Conservation (phyloP, 1,140 invertebrate genomes). For the Dufourea novaeangliae region DNA sequence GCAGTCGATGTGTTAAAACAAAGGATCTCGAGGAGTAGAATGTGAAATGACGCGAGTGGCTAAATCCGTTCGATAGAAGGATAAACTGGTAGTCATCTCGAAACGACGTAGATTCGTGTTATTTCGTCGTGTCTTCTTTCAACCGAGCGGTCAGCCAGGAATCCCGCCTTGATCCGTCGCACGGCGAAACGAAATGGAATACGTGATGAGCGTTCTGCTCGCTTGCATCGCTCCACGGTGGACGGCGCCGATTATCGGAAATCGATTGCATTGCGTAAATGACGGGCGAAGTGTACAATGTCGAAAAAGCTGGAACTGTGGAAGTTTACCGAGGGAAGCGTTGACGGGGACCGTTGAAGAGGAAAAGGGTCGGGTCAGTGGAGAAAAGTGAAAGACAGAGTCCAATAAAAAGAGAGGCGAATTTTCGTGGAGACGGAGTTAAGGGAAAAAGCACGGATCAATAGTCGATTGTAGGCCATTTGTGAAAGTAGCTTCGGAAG, state of each 20-base stretch:
- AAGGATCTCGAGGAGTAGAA: too few relatives aligned
- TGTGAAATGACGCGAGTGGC: too few relatives aligned
- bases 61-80: background rate
- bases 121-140: slow-evolving; percentile 26
- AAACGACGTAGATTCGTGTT: slow-evolving; percentile 16
- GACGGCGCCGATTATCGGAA: slow-evolving; percentile 60
- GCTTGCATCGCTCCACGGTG: slow-evolving; percentile 19
- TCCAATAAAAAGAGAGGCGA: background rate
- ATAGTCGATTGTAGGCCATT: too few relatives aligned
- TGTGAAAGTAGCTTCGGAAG: too few relatives aligned
- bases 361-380: background rate
- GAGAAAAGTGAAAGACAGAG: background rate
- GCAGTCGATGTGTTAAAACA: too few relatives aligned
- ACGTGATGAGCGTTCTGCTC: slow-evolving; percentile 64
- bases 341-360: background rate
- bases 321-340: background rate
- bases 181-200: slow-evolving; percentile 67
- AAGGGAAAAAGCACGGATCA: background rate
- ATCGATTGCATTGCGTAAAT: slow-evolving; percentile 65
- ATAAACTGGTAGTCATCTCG: slow-evolving; percentile 44
- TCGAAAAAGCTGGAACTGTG: background rate
- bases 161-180: slow-evolving; percentile 57
- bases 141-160: slow-evolving; percentile 2
- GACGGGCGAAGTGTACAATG: slow-evolving; percentile 49
- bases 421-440: background rate